These are phyloP conservation scores for Balaenoptera acutorostrata DNA, from an alignment of 2,113 vertebrate species.

Conservation along the genomic window DNA sequence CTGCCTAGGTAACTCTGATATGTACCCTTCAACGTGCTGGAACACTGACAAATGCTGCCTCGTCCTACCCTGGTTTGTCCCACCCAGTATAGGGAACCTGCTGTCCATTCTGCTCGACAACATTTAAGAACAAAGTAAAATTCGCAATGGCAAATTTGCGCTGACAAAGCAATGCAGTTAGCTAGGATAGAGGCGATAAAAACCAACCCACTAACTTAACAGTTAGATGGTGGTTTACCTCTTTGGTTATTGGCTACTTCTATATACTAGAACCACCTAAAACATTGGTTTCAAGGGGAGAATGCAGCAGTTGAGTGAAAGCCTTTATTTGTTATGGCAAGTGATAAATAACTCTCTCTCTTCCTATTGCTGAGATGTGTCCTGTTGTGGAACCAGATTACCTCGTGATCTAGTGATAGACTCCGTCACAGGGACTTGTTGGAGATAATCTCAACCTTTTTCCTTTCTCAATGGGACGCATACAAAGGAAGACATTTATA, in stretches of 20 bases:
- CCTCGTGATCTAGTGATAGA: background rate
- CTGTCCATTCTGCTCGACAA: background rate
- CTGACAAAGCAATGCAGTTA: background rate
- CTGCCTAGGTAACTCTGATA: background rate
- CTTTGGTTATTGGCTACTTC: background rate
- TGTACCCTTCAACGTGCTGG: rapidly evolving
- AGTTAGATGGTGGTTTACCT: background rate
- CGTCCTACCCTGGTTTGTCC: background rate
- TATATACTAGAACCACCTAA: background rate
- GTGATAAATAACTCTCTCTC: background rate
- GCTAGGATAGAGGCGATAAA: background rate
- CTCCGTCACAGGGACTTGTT: background rate
- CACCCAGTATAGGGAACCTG: too few relatives aligned
- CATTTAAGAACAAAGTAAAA: background rate
- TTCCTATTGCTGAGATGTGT: background rate
- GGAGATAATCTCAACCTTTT: background rate
- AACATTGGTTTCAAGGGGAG: background rate
- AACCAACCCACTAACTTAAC: too few relatives aligned
- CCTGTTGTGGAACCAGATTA: background rate
- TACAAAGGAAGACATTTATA: background rate
- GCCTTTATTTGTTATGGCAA: background rate
- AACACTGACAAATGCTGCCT: background rate
- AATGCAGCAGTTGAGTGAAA: background rate
- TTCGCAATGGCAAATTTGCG: rapidly evolving
- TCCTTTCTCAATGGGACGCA: background rate